Evolutionary conservation across 2,797 vertebrate species (phyloP), one percentile per base, ranked within the genome.

Genomic region (Florisuga fusca): DNA sequence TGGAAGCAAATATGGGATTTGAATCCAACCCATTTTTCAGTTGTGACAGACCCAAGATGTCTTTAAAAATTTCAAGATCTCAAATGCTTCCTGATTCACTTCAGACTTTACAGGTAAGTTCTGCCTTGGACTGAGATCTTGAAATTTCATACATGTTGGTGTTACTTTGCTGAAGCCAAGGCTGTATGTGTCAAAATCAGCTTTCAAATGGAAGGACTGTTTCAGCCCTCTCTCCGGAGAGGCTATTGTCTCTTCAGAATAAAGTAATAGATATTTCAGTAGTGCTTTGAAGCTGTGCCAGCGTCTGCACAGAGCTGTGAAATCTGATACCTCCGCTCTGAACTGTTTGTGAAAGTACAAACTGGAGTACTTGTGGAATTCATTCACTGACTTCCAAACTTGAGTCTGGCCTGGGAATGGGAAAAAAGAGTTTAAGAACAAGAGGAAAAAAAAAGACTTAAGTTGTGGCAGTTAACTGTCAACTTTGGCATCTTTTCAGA

Each of bases 201-300:
- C 71, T 67, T 89, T 14, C 1, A 17, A 80, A 89, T 73, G 77
- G 73, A 69, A 89, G 68, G 72, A 12, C 64, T 78, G 75, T 15
- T 48, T 73, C 78, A 59, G 78, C 71, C 72, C 76, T 74, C 53
- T 5, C 87, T 73, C 20, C 0, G 12, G 66, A 91, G 96, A 90
- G 85, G 79, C 97, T 91, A 96, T 97, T 98, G 97, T 96, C 94
- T 92, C 95, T 89, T 80, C 96, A 71, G 95, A 97, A 97, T 97
- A 97, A 97, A 98, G 96, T 94, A 96, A 97, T 92, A 97, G 98
- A 97, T 96, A 96, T 96, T 97, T 97, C 93, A 87, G 84, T 66
- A 96, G 94, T 14, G 88, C 98, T 98, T 98, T 98, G 98, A 98
- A 98, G 97, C 84, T 36, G 41, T 95, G 97, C 97, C 98, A 98